Evolutionary conservation across 2,113 vertebrate species (phyloP), one percentile per base, ranked within the genome.

Genomic region (Oceanites oceanicus): DNA sequence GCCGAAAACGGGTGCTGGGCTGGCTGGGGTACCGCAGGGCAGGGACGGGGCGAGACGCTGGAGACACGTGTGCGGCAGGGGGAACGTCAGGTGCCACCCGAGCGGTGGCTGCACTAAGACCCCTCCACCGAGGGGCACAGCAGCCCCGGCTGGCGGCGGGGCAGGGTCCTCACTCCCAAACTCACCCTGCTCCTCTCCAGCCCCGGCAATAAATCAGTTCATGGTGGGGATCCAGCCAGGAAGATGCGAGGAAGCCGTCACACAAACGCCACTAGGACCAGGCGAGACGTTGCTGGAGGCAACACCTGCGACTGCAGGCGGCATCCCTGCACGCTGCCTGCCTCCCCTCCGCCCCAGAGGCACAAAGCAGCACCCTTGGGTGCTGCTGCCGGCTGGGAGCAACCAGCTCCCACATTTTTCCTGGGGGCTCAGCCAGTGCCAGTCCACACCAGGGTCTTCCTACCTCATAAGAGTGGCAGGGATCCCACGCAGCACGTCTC

Each of bases 401-500:
- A 77, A 68, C 2, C 34, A 81, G 16, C 3, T 45, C 38, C 40
- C 26, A 27, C 2, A 66, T n/a, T 29, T 29, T 45, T 44, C 45
- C 63, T 14, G 38, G 8, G 14, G 15, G 23, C 9, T 79, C 53
- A 61, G 49, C 30, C 40, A 74, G 45, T 26, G 21, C n/a, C 2
- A 3, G 30, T 34, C 36, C 26, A 40, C 6, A 1, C 3, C 1
- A 7, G 15, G 7, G 25, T 25, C 7, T 75, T 34, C 62, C 55
- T 74, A 96, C 96, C 96, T 96, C 96, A 96, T 96, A 96, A 70
- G 93, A 88, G 53, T 88, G 77, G 44, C 58, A 29, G 74, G 21
- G 90, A 85, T 85, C 70, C 87, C 19, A 5, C 1, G 2, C 70
- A 61, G 80, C 0, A 2, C 0, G 13, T 42, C 78, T n/a, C 1